Conservation (phyloP, 2,797 vertebrate genomes). For the Gallinago stenura region DNA sequence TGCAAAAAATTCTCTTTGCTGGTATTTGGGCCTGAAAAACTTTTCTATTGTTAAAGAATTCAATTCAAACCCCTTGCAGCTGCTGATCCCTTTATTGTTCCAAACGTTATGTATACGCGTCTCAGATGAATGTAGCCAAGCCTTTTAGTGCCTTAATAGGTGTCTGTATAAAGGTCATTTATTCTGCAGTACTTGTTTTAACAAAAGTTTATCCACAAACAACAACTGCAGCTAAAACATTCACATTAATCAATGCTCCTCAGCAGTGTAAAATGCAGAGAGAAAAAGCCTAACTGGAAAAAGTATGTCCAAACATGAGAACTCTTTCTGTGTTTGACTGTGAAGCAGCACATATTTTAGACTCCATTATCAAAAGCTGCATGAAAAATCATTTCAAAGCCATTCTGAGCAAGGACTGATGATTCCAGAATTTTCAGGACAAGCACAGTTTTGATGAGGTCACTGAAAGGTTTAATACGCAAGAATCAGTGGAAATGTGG, state of each 20-base stretch:
- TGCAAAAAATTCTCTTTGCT: slow-evolving; percentile 82
- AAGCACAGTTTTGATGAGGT: neutral
- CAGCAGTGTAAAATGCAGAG: slow-evolving; percentile 48
- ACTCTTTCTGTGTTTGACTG: slow-evolving; percentile 20
- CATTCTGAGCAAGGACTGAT: neutral
- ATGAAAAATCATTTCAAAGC: neutral
- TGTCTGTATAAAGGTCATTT: slow-evolving; percentile 89
- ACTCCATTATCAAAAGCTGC: neutral
- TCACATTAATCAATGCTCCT: slow-evolving; percentile 78
- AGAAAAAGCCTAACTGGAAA: slow-evolving; percentile 27
- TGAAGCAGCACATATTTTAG: slow-evolving; percentile 41
- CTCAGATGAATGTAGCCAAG: slow-evolving; percentile 85
- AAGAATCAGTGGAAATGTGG: neutral
- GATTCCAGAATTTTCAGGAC: slow-evolving; percentile 3
- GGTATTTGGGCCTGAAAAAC: slow-evolving; percentile 83
- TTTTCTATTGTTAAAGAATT: slow-evolving; percentile 88
- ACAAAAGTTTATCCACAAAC: slow-evolving; percentile 84
- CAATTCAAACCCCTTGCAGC: slow-evolving; percentile 88
- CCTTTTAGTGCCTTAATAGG: slow-evolving; percentile 88
- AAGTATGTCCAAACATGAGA: slow-evolving; percentile 37
- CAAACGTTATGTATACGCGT: slow-evolving; percentile 85
- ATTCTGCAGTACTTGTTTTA: slow-evolving; percentile 83
- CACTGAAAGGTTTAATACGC: neutral
- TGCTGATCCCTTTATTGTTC: slow-evolving; percentile 86
- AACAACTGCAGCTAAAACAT: slow-evolving; percentile 81